Conservation (phyloP, 2,113 vertebrate species). For the Muscicapa adusta region DNA sequence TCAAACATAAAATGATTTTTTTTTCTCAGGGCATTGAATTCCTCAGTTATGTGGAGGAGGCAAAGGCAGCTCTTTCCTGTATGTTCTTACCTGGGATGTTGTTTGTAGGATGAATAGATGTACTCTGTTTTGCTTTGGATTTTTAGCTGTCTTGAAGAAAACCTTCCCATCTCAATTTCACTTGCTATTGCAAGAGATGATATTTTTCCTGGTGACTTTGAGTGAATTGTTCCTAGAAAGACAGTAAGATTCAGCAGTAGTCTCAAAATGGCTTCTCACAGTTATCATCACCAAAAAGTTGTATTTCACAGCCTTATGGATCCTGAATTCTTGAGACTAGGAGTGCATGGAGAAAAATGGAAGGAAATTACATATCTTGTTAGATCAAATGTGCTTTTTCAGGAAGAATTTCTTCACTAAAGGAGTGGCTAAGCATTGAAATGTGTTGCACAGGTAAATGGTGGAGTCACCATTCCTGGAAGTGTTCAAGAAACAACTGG, state of each 20-base stretch:
- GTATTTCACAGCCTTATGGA: background rate
- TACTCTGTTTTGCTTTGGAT: background rate
- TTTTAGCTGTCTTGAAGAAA: background rate
- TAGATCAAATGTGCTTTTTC: background rate
- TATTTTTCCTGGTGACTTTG: background rate
- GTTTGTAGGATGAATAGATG: background rate
- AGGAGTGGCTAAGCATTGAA: background rate
- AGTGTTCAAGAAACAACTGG: background rate
- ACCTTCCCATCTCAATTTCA: background rate
- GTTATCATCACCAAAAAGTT: background rate
- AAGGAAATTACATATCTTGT: background rate
- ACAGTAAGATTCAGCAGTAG: background rate
- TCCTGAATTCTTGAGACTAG: background rate
- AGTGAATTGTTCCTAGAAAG: background rate
- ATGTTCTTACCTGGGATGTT: background rate
- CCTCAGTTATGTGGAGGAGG: background rate
- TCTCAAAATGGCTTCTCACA: background rate
- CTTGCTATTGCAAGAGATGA: background rate
- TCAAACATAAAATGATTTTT: background rate
- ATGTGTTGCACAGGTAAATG: background rate
- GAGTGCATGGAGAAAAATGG: fast-evolving
- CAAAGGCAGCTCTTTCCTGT: background rate
- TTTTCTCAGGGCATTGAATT: background rate
- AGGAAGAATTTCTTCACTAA: background rate
- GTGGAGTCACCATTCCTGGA: background rate